phyloP scores from a whole-genome alignment of 2,113 vertebrate genomes.

The Cebidichthys violaceus region DNA sequence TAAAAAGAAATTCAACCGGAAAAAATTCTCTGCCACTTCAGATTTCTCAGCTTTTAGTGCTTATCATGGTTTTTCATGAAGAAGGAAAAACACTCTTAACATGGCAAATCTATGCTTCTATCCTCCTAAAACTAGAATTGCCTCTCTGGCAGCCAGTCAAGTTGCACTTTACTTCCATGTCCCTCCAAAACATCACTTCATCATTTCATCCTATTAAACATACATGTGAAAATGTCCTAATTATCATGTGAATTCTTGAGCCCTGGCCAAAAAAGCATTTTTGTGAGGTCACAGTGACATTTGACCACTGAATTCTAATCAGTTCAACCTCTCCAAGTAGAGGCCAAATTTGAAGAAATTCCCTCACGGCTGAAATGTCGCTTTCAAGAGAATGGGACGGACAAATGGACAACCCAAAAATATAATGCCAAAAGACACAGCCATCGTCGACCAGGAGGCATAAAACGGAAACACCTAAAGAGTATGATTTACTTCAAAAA shows the following conservation, averaged over 20 bases:
- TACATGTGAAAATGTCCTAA: background rate
- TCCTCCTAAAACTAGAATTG: background rate
- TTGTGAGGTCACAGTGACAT: background rate
- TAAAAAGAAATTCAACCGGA: constrained; percentile 17
- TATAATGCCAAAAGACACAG: too few species aligned
- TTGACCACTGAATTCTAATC: background rate
- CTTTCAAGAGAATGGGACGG: too few species aligned
- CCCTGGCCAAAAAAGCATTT: too few species aligned
- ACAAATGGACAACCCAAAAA: too few species aligned
- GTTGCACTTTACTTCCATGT: background rate
- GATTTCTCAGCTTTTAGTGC: background rate
- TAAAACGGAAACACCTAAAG: background rate
- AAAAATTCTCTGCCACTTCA: constrained; percentile 2
- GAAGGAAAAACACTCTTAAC: background rate
- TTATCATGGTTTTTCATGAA: background rate
- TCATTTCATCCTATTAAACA: background rate
- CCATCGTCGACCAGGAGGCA: too few species aligned
- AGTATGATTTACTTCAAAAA: background rate
- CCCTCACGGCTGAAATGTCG: too few species aligned
- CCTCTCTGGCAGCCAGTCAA: too few species aligned
- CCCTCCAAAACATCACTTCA: background rate
- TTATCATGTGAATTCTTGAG: too few species aligned
- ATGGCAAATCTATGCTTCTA: background rate
- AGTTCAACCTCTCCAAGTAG: background rate
- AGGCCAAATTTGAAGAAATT: background rate